Percentiles rank a stretch among this genome's conserved stretches.
Conservation (phyloP, 2,888 invertebrate species). For the Eulithis prunata region DNA sequence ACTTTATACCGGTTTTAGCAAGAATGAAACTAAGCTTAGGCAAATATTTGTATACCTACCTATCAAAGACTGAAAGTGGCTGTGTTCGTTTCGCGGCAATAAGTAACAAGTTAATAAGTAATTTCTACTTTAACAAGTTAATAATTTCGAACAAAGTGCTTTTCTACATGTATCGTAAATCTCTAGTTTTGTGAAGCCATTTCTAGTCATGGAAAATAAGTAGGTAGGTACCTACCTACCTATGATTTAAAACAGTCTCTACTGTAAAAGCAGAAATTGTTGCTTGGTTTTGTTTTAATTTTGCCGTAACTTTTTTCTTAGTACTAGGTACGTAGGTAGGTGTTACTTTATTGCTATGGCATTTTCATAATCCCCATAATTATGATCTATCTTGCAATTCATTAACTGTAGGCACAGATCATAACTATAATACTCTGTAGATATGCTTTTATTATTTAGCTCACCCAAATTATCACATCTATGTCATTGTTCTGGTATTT, state of each 20-base stretch:
- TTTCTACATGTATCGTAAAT: slow-evolving; percentile 26
- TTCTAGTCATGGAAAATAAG: slow-evolving; percentile 26
- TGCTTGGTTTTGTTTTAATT: not conserved
- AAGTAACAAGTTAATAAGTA: slow-evolving; percentile 17
- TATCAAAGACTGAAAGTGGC: slow-evolving; percentile 2
- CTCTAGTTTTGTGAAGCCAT: slow-evolving; percentile 39
- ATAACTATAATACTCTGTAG: too few species aligned
- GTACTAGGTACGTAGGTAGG: too few species aligned
- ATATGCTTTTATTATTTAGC: slow-evolving; percentile 1
- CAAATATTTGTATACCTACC: slow-evolving; percentile 8
- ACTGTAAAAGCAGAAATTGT: too few species aligned
- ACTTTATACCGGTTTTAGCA: slow-evolving; percentile 5
- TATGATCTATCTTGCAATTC: not conserved
- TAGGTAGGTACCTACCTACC: too few species aligned
- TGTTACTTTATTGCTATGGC: not conserved
- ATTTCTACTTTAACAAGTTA: slow-evolving; percentile 8
- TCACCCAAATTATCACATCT: slow-evolving; percentile 1
- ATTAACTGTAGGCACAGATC: not conserved
- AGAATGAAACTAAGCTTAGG: slow-evolving; percentile 5
- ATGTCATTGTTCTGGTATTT: slow-evolving; percentile 48
- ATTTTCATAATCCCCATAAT: not conserved
- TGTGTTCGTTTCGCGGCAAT: slow-evolving; percentile 18
- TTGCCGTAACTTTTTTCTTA: not conserved
- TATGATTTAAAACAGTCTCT: too few species aligned
- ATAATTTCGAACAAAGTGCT: slow-evolving; percentile 24